Percentiles rank a stretch among this genome's conserved stretches.
Conservation (phyloP, 2,113 vertebrate genomes). For the Psilopogon haemacephalus region DNA sequence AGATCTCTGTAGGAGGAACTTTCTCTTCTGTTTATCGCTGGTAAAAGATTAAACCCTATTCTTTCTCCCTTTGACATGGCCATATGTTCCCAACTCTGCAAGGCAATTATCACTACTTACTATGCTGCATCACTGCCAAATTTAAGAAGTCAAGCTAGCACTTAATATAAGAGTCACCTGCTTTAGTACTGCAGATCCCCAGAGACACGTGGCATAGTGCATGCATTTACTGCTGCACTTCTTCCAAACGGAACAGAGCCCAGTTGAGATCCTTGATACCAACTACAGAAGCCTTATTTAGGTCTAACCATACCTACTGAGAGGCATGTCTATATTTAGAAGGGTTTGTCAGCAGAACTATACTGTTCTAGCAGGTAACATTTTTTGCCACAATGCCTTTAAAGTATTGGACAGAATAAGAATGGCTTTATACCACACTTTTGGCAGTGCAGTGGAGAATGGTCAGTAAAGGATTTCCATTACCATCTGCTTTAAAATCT, state of each 20-base stretch:
- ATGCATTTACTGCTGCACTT: neutral
- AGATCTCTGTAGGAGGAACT: neutral
- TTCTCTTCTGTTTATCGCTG: neutral
- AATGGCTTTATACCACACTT: neutral
- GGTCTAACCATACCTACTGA: neutral
- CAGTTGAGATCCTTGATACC: neutral
- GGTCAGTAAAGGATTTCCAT: neutral
- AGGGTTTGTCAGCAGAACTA: neutral
- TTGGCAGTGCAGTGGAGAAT: neutral
- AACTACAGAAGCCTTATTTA: neutral
- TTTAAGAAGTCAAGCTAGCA: neutral
- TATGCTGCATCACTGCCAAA: neutral
- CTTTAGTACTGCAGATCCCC: neutral
- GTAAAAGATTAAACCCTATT: neutral
- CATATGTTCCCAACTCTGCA: neutral
- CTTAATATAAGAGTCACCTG: neutral
- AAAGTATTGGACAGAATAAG: neutral
- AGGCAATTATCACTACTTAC: neutral
- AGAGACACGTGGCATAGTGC: neutral
- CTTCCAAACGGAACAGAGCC: neutral
- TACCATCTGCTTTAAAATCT: neutral
- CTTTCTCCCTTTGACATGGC: neutral
- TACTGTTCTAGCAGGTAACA: neutral
- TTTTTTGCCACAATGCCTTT: neutral
- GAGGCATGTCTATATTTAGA: neutral